Base-by-base conservation (phyloP, 2,113 vertebrate species). In the Mystacornis crossleyi region DNA sequence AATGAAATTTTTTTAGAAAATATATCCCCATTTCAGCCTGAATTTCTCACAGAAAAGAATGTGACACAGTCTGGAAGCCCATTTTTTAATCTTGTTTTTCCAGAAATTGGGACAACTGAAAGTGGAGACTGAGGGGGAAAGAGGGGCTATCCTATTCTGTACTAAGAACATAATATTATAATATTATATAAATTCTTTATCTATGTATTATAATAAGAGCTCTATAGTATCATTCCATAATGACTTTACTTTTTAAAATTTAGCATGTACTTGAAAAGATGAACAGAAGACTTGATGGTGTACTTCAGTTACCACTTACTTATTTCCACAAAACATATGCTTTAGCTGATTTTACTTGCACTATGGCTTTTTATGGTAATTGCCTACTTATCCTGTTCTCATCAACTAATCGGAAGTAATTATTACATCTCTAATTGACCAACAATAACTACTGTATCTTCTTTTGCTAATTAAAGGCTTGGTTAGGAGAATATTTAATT, bases 351-450 rank as follows among this genome's bases (percentile, higher is more conserved):
- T 93, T 86, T 93, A 84, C 65, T 86, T 78, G 14, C 67, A 72
- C 64, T 95, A 92, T 34, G 57, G 45, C 29, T 74, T 94, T 94
- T 94, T 81, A 78, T 90, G 61, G 48, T 95, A 95, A 95, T 95
- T 75, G 73, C 54, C 57, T 81, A 58, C 75, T 97, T 93, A 90
- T 65, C 86, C 70, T 28, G 36, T 85, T 93, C 42, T 74, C 36
- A 10, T 85, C 61, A 94, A 75, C 69, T 90, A 90, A 93, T 70
- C 6, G 3, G 60, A 80, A 95, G 33, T 74, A 95, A 89, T 95
- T 97, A 95, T 74, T 95, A 90, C 28, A 54, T 86, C 42, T 95
- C 75, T 96, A 96, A 90, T 91, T 95, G 83, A 94, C 85, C 89
- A 93, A 92, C 72, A 97, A 21, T 84, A 93, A 90, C 83, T 61